Evolutionary conservation across 2,113 vertebrate species (phyloP).

Genomic region (Castor canadensis): DNA sequence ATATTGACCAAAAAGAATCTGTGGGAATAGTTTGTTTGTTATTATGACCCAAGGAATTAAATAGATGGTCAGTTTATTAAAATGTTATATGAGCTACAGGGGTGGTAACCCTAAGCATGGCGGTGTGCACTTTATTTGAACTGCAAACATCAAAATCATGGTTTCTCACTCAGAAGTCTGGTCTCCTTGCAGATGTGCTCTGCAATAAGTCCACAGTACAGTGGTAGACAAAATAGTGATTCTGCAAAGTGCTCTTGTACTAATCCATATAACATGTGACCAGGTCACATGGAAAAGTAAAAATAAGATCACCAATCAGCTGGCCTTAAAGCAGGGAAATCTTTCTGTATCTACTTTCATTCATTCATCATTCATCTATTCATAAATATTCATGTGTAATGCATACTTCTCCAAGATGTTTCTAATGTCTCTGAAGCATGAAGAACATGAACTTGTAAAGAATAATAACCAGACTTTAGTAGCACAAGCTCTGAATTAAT

Average conservation of each 20-base stretch:
- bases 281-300: neutral
- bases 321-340: neutral
- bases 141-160: neutral
- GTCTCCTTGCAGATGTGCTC: neutral
- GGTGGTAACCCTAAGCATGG: neutral
- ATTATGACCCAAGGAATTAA: neutral
- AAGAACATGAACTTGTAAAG: neutral
- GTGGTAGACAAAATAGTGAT: neutral
- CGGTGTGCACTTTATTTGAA: neutral
- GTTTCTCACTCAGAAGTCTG: neutral
- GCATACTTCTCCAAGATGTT: neutral
- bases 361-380: neutral
- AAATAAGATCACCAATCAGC: neutral
- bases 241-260: neutral
- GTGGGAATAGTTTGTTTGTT: neutral
- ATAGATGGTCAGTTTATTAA: neutral
- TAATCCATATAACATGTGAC: neutral
- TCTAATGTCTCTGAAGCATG: neutral
- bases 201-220: neutral
- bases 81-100: neutral
- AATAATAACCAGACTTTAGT: neutral
- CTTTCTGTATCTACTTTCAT: neutral
- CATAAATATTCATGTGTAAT: neutral
- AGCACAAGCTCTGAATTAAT: neutral
- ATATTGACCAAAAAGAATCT: neutral